Evolutionary conservation across 2,113 vertebrate species (phyloP).

Genomic region (Salvelinus sp.): DNA sequence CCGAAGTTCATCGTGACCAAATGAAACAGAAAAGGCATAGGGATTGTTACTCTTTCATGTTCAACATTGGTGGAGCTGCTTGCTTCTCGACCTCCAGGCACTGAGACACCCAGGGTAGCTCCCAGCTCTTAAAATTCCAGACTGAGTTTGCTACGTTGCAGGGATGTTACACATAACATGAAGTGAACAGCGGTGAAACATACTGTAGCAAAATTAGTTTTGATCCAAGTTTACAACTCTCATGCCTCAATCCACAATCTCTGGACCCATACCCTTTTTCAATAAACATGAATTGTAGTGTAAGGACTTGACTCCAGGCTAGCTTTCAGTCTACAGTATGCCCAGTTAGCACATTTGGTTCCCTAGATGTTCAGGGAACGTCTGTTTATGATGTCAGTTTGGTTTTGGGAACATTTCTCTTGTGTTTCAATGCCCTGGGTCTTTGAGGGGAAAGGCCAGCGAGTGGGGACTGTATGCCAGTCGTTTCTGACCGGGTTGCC

Average conservation of each 20-base stretch:
- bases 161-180: too few species aligned
- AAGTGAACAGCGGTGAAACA: too few species aligned
- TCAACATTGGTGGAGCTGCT: not conserved
- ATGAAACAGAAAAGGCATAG: conserved; percentile 24
- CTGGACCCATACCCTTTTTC: not conserved
- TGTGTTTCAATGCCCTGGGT: not conserved
- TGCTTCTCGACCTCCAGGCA: not conserved
- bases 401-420: not conserved
- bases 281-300: conserved; percentile 2
- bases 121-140: not conserved
- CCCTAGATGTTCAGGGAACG: too few species aligned
- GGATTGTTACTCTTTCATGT: not conserved
- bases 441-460: not conserved
- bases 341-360: too few species aligned
- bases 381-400: not conserved
- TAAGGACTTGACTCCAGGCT: not conserved
- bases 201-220: too few species aligned
- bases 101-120: conserved; percentile 2
- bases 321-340: not conserved
- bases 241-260: not conserved
- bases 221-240: too few species aligned
- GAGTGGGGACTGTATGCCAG: not conserved
- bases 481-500: not conserved
- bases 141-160: too few species aligned
- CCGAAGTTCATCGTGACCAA: conserved; percentile 24